Base-by-base conservation (phyloP, 1,140 invertebrate species). In the Laupala kohalensis region DNA sequence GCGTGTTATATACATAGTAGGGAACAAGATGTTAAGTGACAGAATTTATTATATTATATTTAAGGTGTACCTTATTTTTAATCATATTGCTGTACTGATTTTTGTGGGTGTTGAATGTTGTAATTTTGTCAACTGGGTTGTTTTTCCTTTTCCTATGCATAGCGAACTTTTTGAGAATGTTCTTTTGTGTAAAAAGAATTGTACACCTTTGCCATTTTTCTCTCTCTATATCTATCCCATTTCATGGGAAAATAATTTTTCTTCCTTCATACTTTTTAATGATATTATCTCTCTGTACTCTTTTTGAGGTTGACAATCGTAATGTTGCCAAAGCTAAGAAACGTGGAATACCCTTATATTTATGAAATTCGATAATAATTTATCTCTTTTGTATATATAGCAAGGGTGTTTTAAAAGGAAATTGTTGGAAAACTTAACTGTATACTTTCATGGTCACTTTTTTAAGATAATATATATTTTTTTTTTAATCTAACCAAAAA, bases 281-380 rank as follows among this genome's bases (percentile, higher is more conserved):
- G 25, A 28, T 69, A 67, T 69, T 72, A 67, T 27, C 63, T 72
- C 71, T 72, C 71, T 64, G 26, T 69, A 29, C 65, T 72, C 37
- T 64, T 72, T 72, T 72, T 68, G 67, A 72, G 71, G 66, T 72
- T 68, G 71, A 72, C 71, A 72, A 72, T 72, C 71, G 71, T 72
- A 62, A 72, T 72, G 71, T 72, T 72, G 71, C 71, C 71, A 72
- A 72, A 72, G 71, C 71, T 72, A 69, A 29, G 71, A 37, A 28
- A 69, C 28, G 53, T 25, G n/a, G 27, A 70, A 71, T 26, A 27
- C 29, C 37, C 37, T 53, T 53, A 68, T 67, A 62, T 72, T 72
- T 72, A 72, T 72, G 24, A 26, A 67, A 68, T 70, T 63, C 63
- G 53, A 64, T 64, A 53, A 70, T 29, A 37, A 67, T 72, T 67